Percentiles rank a stretch among this genome's conserved stretches.
Evolutionary conservation across 2,888 invertebrate species (phyloP).

Genomic region (Mongoloraphidia duomilia): DNA sequence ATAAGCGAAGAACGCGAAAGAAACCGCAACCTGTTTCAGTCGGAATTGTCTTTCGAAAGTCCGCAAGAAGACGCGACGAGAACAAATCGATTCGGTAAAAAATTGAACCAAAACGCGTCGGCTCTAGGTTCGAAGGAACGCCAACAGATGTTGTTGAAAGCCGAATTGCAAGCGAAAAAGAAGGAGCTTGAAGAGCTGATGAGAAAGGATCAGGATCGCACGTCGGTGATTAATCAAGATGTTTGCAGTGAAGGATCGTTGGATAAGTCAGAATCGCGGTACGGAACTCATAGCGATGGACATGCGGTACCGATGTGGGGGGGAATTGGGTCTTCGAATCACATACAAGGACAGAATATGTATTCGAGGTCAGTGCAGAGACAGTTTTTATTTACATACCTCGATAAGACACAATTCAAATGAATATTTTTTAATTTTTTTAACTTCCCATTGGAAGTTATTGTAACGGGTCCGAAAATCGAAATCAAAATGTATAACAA

Average conservation of each 20-base stretch:
- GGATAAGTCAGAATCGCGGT: slow-evolving; percentile 24
- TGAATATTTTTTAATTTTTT: too few relatives aligned
- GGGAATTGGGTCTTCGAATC: too few relatives aligned
- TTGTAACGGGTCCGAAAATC: too few relatives aligned
- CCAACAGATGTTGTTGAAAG: slow-evolving; percentile 37
- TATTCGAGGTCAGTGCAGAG: too few relatives aligned
- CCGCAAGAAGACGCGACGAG: background rate
- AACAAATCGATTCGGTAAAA: slow-evolving; percentile 3
- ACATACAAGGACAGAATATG: too few relatives aligned
- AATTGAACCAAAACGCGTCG: slow-evolving; percentile 1
- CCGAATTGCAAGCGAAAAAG: slow-evolving; percentile 46
- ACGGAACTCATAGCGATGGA: background rate
- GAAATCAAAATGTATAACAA: too few relatives aligned
- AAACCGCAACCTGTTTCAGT: slow-evolving; percentile 4
- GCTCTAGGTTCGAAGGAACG: slow-evolving; percentile 34
- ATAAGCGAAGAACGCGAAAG: background rate
- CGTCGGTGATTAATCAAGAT: slow-evolving; percentile 31
- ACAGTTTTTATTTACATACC: too few relatives aligned
- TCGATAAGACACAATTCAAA: too few relatives aligned
- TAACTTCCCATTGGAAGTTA: too few relatives aligned
- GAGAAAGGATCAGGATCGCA: slow-evolving; percentile 40
- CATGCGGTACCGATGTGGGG: too few relatives aligned
- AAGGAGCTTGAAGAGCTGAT: slow-evolving; percentile 49
- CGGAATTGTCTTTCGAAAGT: background rate
- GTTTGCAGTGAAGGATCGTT: slow-evolving; percentile 23